Conservation (phyloP, 1,140 invertebrate species). For the Thaumetopoea pityocampa region DNA sequence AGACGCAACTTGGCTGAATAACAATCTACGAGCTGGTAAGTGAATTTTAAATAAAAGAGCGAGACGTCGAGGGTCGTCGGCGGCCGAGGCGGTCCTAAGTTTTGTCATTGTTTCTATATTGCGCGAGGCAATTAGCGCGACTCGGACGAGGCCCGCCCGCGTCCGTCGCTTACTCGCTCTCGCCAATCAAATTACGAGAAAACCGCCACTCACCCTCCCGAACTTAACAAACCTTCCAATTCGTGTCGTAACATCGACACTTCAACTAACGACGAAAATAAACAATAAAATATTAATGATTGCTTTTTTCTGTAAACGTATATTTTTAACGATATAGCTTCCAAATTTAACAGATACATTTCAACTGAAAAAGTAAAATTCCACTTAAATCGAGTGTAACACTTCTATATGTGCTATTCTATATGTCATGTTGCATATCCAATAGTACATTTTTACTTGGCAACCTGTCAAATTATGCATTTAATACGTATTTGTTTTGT, state of each 20-base stretch:
- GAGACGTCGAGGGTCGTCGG: conserved; percentile 48
- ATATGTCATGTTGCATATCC: too few relatives aligned
- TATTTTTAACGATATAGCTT: too few relatives aligned
- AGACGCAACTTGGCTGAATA: conserved; percentile 55
- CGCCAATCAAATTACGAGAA: conserved; percentile 63
- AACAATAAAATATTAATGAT: conserved; percentile 17
- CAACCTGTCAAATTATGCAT: too few relatives aligned
- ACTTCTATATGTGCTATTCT: too few relatives aligned
- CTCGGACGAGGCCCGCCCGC: conserved; percentile 42
- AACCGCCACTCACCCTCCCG: conserved; percentile 34
- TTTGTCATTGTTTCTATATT: conserved; percentile 74
- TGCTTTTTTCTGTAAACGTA: too few relatives aligned
- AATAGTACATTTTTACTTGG: too few relatives aligned
- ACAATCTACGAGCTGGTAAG: conserved; percentile 67
- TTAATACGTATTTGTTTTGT: too few relatives aligned
- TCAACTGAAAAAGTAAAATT: too few relatives aligned
- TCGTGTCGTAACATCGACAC: conserved; percentile 52
- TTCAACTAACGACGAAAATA: conserved; percentile 46
- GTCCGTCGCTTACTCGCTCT: conserved; percentile 21
- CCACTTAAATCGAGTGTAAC: too few relatives aligned
- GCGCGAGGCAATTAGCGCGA: conserved; percentile 68
- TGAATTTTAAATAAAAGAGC: conserved; percentile 72
- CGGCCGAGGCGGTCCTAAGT: conserved; percentile 51
- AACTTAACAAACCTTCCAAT: conserved; percentile 51
- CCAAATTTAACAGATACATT: too few relatives aligned